Base-by-base conservation (phyloP, 2,113 vertebrate species). In the Indicator indicator region DNA sequence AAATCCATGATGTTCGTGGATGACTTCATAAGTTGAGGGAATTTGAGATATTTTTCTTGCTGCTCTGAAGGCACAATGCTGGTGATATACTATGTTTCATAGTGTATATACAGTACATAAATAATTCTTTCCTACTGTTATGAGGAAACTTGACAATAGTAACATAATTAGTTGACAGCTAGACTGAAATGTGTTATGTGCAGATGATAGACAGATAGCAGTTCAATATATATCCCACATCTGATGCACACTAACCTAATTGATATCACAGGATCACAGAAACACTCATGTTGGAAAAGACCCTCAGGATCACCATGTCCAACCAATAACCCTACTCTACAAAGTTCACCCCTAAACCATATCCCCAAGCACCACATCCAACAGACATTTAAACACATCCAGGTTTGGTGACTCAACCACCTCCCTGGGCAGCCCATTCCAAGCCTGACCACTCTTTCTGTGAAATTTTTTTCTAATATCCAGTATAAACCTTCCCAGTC, bases 211-310 rank as follows among this genome's bases (percentile, higher is more conserved):
- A 42, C 16, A 23, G 26, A 58, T 1, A 1, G 1, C 26, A 32
- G 21, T 82, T 76, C 28, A 62, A 21, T 17, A 23, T 16, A 6
- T 9, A 17, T 44, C 2, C 3, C 24, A 40, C 32, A 5, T 17
- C 6, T 24, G 42, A 21, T 1, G 0, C 7, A 13, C 4, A 3
- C 2, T 7, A 27, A 68, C 13, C 12, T 27, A 32, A 58, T 5
- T 20, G 19, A 19, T 58, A 30, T 59, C 11, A 84, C 42, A 42
- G 42, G 15, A 42, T 42, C 15, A 42, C 42, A 42, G 42, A 42
- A 42, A 42, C 13, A 15, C 15, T 42, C 15, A 42, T 5, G 42
- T 42, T 42, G 40, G 40, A 42, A 42, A 42, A 42, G 40, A 42
- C 40, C 40, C 40, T 42, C 40, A 10, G 12, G 40, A 42, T 42